A percentile compares a stretch with the other conserved stretches of the same genome.
These are phyloP conservation scores for Paramormyrops kingsleyae DNA, from an alignment of 2,113 vertebrate species.

Conservation along the genomic window DNA sequence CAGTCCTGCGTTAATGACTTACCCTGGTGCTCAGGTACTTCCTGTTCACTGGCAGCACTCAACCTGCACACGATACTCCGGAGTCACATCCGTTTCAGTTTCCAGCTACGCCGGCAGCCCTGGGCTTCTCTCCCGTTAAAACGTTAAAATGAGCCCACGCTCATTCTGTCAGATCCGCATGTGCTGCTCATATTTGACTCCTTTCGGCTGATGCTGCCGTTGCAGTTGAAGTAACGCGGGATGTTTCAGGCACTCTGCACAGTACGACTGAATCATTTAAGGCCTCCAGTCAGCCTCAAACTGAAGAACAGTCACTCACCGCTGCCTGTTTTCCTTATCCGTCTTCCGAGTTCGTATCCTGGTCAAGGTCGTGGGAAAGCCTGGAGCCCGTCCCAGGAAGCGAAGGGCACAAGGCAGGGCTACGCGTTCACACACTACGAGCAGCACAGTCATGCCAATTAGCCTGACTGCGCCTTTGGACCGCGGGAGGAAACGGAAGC, in stretches of 20 bases:
- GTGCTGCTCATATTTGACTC: background rate
- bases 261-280: background rate
- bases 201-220: background rate
- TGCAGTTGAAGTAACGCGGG: background rate
- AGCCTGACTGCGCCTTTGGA: background rate
- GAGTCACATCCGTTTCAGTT: background rate
- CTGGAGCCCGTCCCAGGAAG: background rate
- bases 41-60: background rate
- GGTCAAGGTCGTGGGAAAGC: background rate
- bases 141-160: background rate
- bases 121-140: background rate
- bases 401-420: background rate
- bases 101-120: too few relatives aligned
- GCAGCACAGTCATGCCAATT: background rate
- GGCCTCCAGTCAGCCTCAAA: background rate
- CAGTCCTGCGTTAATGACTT: background rate
- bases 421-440: background rate
- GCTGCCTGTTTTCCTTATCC: background rate
- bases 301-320: background rate
- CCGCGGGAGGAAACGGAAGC: background rate
- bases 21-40: background rate
- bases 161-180: background rate
- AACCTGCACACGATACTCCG: background rate
- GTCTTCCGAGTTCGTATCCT: background rate
- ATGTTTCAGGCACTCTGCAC: background rate